Evolutionary conservation across 2,797 vertebrate genomes (phyloP).

Genomic region (Sebastes oblongus): DNA sequence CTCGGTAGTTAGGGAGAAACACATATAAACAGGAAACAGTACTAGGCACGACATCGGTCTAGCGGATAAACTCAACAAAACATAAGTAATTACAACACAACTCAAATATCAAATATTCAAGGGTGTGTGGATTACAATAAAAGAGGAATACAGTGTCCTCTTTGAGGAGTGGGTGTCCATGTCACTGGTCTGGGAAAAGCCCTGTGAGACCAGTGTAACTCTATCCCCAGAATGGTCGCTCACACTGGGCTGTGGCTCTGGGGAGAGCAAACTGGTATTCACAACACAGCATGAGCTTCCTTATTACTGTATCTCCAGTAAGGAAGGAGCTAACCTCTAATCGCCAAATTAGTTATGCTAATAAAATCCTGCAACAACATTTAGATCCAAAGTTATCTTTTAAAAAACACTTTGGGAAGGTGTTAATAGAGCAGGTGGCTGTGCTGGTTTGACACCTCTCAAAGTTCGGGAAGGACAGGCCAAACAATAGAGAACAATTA

Average conservation of each 20-base stretch:
- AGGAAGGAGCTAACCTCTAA: not conserved
- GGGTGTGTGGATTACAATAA: constrained; percentile 1
- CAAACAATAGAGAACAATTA: constrained; percentile 75
- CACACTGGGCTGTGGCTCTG: constrained; percentile 1
- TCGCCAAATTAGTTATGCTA: constrained; percentile 31
- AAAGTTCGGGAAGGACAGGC: constrained; percentile 59
- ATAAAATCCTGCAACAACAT: constrained; percentile 42
- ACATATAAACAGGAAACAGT: rapidly evolving
- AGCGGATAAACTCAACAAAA: constrained; percentile 3
- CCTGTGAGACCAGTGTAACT: constrained; percentile 42
- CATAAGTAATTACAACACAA: constrained; percentile 8
- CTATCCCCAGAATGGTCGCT: constrained; percentile 18
- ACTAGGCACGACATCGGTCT: not conserved
- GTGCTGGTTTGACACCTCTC: constrained; percentile 58
- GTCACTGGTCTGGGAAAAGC: constrained; percentile 33
- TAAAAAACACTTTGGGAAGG: constrained; percentile 4
- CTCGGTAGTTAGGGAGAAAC: no score
- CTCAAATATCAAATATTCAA: constrained; percentile 11
- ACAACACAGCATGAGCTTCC: not conserved
- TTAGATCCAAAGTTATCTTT: constrained; percentile 36
- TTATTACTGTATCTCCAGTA: not conserved
- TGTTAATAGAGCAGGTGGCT: constrained; percentile 33
- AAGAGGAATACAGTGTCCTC: constrained; percentile 19
- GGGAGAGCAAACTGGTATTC: not conserved
- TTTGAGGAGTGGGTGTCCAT: constrained; percentile 42